Evolutionary conservation across 2,888 invertebrate species (phyloP).

Genomic region (Buathra laborator): DNA sequence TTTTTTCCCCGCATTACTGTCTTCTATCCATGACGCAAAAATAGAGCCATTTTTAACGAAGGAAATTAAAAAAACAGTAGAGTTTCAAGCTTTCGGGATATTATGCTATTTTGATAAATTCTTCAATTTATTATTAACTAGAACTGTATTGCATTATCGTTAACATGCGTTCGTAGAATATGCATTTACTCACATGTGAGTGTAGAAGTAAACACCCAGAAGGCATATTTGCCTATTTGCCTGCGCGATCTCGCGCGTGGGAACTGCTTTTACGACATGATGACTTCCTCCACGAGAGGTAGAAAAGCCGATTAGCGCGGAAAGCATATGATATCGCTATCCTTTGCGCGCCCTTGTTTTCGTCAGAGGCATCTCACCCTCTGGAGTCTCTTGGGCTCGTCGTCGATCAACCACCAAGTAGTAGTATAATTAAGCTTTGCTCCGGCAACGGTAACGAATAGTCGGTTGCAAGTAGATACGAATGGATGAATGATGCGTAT

Average conservation of each 20-base stretch:
- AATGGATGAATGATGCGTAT: slow-evolving; percentile 5
- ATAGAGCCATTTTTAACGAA: too few relatives aligned
- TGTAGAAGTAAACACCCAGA: background rate
- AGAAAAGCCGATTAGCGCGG: slow-evolving; percentile 54
- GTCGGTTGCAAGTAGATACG: slow-evolving; percentile 33
- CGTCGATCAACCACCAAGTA: slow-evolving; percentile 44
- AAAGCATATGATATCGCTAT: slow-evolving; percentile 56
- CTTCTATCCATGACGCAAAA: too few relatives aligned
- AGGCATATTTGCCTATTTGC: slow-evolving; percentile 18
- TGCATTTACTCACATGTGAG: background rate
- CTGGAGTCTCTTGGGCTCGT: slow-evolving; percentile 23
- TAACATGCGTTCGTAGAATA: too few relatives aligned
- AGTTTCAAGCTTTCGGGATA: too few relatives aligned
- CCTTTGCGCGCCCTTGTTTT: slow-evolving; percentile 47
- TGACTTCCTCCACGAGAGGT: slow-evolving; percentile 64
- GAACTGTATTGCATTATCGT: too few relatives aligned
- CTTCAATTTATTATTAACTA: too few relatives aligned
- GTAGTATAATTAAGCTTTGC: slow-evolving; percentile 24
- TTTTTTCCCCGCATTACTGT: too few relatives aligned
- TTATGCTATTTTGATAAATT: too few relatives aligned
- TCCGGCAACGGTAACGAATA: slow-evolving; percentile 36
- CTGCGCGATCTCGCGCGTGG: background rate
- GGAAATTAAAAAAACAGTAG: too few relatives aligned
- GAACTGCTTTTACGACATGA: slow-evolving; percentile 32
- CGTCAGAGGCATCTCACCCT: background rate